phyloP scores from a whole-genome alignment of 2,113 vertebrate species.

The Chlamydotis undulata region DNA sequence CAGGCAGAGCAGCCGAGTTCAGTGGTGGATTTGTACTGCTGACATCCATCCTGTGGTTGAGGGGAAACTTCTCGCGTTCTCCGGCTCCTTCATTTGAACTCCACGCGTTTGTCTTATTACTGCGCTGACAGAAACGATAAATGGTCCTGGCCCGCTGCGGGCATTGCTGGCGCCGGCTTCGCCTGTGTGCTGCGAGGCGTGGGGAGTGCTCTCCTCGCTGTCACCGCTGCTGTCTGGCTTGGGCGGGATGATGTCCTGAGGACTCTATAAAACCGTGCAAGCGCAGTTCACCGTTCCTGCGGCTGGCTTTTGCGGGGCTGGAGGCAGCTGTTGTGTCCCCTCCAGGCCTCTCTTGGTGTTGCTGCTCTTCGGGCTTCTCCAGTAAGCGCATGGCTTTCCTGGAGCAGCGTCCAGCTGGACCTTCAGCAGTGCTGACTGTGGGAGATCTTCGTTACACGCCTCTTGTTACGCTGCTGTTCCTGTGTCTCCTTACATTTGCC shows the following conservation, averaged over 20 bases:
- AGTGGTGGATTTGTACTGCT: background rate
- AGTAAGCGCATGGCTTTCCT: rapidly evolving
- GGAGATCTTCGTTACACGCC: background rate
- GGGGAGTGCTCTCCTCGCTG: background rate
- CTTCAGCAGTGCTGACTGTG: rapidly evolving
- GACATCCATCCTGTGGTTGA: background rate
- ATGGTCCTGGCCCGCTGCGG: rapidly evolving
- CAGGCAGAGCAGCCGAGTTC: background rate
- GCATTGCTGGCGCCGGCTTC: rapidly evolving
- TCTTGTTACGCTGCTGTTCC: rapidly evolving
- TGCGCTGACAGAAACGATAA: background rate
- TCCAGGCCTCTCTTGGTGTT: background rate
- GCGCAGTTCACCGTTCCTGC: rapidly evolving
- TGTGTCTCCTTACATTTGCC: rapidly evolving
- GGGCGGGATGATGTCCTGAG: background rate
- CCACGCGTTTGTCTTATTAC: background rate
- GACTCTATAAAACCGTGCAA: rapidly evolving
- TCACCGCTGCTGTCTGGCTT: rapidly evolving
- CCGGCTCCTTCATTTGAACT: background rate
- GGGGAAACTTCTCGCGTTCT: background rate
- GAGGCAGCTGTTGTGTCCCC: rapidly evolving
- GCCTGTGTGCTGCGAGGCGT: rapidly evolving
- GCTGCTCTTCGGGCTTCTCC: too few species aligned
- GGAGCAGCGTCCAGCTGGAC: background rate
- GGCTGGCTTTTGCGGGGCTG: background rate